Evolutionary conservation across 2,797 vertebrate species (phyloP).

Genomic region (Leucoraja ocellata): DNA sequence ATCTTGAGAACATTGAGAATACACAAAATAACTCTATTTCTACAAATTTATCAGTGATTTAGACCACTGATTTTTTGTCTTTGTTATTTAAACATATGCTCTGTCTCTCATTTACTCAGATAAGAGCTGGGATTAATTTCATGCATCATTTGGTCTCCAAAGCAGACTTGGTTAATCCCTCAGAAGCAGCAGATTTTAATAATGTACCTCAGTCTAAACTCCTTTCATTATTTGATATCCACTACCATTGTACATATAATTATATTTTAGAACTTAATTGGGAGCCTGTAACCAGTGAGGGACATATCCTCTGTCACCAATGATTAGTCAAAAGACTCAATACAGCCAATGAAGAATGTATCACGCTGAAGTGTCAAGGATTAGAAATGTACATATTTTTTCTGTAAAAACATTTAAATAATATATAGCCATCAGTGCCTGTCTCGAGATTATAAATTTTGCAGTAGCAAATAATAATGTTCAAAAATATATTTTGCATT

Average conservation of each 20-base stretch:
- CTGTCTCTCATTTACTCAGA: not conserved
- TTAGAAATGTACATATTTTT: not conserved
- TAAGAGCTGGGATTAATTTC: not conserved
- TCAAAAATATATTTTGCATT: not conserved
- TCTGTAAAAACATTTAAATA: not conserved
- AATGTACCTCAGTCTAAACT: not conserved
- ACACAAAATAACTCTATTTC: not conserved
- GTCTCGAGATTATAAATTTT: not conserved
- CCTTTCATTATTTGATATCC: too few species aligned
- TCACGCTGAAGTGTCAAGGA: not conserved
- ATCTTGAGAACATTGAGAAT: not conserved
- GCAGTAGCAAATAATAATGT: not conserved
- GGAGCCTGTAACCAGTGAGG: not conserved
- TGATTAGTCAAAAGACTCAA: not conserved
- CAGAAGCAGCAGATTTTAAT: conserved; percentile 2
- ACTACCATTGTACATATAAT: not conserved
- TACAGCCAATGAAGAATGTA: not conserved
- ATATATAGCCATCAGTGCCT: not conserved
- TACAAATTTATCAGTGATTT: not conserved
- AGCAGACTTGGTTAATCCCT: not conserved
- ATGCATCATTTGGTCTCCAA: not conserved
- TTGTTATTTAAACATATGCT: conserved; percentile 7
- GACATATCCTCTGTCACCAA: too few species aligned
- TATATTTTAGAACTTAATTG: not conserved
- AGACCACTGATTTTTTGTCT: not conserved